These are phyloP conservation scores for Cataglyphis albicans DNA, from an alignment of 2,888 invertebrate species.

Conservation along the genomic window DNA sequence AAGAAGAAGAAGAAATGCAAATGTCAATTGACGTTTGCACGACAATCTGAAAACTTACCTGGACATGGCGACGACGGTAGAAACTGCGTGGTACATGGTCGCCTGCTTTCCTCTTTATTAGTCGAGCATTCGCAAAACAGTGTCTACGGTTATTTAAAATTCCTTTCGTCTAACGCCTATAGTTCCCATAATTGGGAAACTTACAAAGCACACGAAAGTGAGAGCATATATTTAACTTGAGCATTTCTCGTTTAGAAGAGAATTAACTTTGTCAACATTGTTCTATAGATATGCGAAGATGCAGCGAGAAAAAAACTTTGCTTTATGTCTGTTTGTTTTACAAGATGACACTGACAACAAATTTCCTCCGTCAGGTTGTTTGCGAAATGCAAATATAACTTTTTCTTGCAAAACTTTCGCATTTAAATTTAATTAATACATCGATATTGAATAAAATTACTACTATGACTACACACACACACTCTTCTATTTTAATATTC, in stretches of 20 bases:
- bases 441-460: constrained; percentile 13
- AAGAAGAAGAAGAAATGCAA: not conserved
- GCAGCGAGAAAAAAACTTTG: constrained; percentile 33
- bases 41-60: constrained; percentile 77
- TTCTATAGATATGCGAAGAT: constrained; percentile 28
- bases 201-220: constrained; percentile 42
- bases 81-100: constrained; percentile 96
- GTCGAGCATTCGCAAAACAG: constrained; percentile 77
- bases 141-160: constrained; percentile 62
- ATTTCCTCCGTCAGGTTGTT: not conserved
- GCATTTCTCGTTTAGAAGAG: constrained; percentile 20
- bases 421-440: constrained; percentile 13
- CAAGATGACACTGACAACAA: constrained; percentile 9
- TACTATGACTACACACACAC: constrained; percentile 10
- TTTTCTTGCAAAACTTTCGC: constrained; percentile 45
- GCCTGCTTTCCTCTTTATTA: constrained; percentile 92
- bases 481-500: constrained; percentile 12
- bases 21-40: constrained; percentile 2
- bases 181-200: constrained; percentile 53
- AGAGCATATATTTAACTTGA: constrained; percentile 33
- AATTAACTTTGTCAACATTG: constrained; percentile 38
- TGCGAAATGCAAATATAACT: constrained; percentile 17
- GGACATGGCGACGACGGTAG: constrained; percentile 95
- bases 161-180: constrained; percentile 48
- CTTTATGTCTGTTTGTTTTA: constrained; percentile 1